Percentiles rank a stretch among this genome's conserved stretches.
Evolutionary conservation across 2,113 vertebrate species (phyloP).

Genomic region (Xenotilapia flavipinnis): DNA sequence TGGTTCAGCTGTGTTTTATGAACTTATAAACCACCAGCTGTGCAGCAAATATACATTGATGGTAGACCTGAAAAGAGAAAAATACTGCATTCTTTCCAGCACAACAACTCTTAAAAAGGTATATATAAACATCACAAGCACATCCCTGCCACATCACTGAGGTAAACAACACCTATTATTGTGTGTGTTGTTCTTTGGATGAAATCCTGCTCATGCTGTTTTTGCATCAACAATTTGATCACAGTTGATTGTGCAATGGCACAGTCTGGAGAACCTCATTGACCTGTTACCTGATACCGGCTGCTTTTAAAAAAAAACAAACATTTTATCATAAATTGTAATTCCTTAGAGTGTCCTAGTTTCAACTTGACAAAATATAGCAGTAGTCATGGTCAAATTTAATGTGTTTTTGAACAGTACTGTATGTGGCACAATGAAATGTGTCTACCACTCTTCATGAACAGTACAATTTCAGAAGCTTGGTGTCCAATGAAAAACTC

Average conservation of each 20-base stretch:
- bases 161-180: not conserved
- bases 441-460: not conserved
- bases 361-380: not conserved
- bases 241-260: not conserved
- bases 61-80: not conserved
- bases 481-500: not conserved
- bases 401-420: not conserved
- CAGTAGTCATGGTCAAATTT: not conserved
- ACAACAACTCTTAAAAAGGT: not conserved
- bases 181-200: not conserved
- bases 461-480: not conserved
- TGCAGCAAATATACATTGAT: not conserved
- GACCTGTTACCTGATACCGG: not conserved
- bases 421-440: not conserved
- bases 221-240: not conserved
- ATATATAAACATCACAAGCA: not conserved
- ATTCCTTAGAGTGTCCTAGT: not conserved
- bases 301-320: rapidly evolving
- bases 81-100: not conserved
- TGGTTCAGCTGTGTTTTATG: not conserved
- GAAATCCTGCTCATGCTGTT: not conserved
- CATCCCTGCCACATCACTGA: not conserved
- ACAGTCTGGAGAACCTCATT: not conserved
- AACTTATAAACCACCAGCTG: not conserved
- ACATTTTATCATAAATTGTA: not conserved